These are phyloP conservation scores for Gymnopithys bicolor DNA, from an alignment of 2,797 vertebrate genomes.

Conservation along the genomic window DNA sequence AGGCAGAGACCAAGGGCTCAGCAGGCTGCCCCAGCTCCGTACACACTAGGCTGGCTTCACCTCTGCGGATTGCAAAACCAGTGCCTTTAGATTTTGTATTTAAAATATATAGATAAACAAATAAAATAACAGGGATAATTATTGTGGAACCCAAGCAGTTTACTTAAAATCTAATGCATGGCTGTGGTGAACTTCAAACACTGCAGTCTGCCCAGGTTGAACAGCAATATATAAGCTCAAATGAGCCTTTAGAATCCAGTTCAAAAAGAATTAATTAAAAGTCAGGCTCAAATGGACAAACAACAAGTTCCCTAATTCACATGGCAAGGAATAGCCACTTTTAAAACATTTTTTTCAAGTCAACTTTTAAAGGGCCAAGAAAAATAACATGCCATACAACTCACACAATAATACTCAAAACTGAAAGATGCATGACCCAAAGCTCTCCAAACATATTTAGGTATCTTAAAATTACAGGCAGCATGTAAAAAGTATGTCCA, in stretches of 20 bases:
- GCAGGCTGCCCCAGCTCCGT: neutral
- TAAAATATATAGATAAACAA: neutral
- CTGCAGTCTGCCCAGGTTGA: neutral
- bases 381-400: neutral
- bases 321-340: neutral
- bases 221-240: neutral
- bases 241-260: neutral
- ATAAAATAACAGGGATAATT: neutral
- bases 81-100: neutral
- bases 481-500: neutral
- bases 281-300: neutral
- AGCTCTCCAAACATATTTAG: neutral
- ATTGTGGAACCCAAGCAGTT: neutral
- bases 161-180: neutral
- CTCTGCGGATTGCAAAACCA: neutral
- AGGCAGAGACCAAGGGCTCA: accelerated
- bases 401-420: neutral
- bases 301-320: neutral
- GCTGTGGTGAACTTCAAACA: neutral
- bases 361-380: neutral
- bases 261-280: neutral
- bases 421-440: neutral
- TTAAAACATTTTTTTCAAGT: neutral
- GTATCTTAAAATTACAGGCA: neutral
- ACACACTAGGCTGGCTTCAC: neutral